A percentile compares a stretch with the other conserved stretches of the same genome.
Evolutionary conservation across 1,140 invertebrate species (phyloP).

Genomic region (Teleopsis dalmanni): DNA sequence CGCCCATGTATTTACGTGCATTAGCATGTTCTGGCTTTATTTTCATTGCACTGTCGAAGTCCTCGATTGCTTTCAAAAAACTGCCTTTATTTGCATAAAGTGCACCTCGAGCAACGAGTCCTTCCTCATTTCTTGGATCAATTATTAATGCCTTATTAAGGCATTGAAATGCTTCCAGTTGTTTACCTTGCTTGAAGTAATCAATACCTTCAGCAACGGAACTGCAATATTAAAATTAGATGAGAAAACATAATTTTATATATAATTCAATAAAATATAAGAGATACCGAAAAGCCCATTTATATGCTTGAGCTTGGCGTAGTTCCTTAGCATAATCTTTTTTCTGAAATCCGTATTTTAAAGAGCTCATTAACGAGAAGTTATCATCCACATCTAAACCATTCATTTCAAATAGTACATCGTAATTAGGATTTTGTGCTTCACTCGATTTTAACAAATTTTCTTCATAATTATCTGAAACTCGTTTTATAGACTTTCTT

Average conservation of each 20-base stretch:
- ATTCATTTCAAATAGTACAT: constrained; percentile 29
- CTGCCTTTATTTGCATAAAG: constrained; percentile 90
- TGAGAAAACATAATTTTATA: not conserved
- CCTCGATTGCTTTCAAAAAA: constrained; percentile 87
- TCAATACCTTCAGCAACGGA: constrained; percentile 88
- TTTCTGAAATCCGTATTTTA: constrained; percentile 65
- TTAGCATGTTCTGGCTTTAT: constrained; percentile 86
- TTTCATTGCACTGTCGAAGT: constrained; percentile 85
- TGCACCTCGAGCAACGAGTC: constrained; percentile 84
- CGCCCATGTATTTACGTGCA: constrained; percentile 88
- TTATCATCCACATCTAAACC: constrained; percentile 34
- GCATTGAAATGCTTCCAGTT: constrained; percentile 89
- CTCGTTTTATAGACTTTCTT: constrained; percentile 44
- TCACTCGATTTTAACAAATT: constrained; percentile 75
- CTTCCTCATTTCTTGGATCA: constrained; percentile 89
- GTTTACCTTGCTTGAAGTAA: constrained; percentile 83
- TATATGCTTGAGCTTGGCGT: constrained; percentile 79
- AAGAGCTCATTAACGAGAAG: constrained; percentile 64
- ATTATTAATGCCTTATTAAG: constrained; percentile 89
- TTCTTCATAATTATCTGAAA: constrained; percentile 59
- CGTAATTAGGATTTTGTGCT: constrained; percentile 84
- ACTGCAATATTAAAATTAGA: too few species aligned
- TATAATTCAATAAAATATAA: not conserved
- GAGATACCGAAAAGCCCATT: constrained; percentile 70
- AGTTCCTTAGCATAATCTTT: constrained; percentile 76